phyloP scores from a whole-genome alignment of 37 sponge, comb jelly and placozoan genomes.

The Oscarella lobularis region DNA sequence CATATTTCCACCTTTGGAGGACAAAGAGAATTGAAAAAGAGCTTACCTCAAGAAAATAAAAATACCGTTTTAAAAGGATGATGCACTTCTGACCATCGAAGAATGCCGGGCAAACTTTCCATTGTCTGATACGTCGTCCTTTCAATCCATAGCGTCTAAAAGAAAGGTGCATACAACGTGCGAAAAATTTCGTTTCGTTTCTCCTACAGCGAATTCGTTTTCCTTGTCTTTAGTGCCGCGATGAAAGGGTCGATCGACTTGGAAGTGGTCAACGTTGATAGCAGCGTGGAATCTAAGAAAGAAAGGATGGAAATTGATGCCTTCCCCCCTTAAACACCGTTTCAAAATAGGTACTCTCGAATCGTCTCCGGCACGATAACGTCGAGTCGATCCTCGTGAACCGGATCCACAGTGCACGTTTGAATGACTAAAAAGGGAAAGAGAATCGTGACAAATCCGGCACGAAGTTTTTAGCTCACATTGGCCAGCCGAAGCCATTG shows the following conservation, averaged over 20 bases:
- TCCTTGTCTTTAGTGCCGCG: constrained; percentile 47
- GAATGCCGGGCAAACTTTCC: constrained; percentile 53
- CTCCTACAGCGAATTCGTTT: constrained; percentile 58
- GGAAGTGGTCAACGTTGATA: constrained; percentile 47
- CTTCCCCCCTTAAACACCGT: background rate
- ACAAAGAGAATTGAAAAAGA: background rate
- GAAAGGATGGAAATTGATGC: background rate
- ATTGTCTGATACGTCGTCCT: constrained; percentile 46
- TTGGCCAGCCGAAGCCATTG: constrained; percentile 45
- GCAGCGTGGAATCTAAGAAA: constrained; percentile 36
- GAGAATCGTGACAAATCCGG: too few relatives aligned
- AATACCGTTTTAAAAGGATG: background rate
- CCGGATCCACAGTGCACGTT: constrained; percentile 50
- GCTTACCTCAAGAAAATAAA: constrained; percentile 1
- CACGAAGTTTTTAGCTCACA: constrained; percentile 30
- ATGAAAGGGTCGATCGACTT: constrained; percentile 50
- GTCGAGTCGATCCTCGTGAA: constrained; percentile 36
- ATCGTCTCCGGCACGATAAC: constrained; percentile 41
- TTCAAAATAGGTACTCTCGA: constrained; percentile 16
- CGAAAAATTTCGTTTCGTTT: background rate
- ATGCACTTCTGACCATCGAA: constrained; percentile 75
- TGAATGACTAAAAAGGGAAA: constrained; percentile 39
- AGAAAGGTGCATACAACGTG: background rate
- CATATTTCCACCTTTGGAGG: constrained; percentile 32
- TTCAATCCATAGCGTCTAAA: constrained; percentile 54